These are phyloP conservation scores for Timema cristinae DNA, from an alignment of 2,888 invertebrate species.

Conservation along the genomic window DNA sequence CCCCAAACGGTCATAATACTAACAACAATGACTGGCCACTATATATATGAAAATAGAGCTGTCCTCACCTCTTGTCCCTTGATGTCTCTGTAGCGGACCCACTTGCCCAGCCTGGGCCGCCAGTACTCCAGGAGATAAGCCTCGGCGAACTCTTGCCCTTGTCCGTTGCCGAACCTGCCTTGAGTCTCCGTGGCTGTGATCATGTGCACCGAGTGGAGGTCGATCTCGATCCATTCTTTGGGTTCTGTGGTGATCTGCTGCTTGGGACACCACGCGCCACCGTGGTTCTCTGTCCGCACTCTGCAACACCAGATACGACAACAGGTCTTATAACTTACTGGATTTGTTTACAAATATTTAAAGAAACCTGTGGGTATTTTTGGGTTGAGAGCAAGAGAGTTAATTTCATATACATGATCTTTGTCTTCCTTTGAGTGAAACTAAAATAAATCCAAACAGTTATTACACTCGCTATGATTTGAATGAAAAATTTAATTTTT, in stretches of 20 bases:
- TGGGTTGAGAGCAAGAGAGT: no score
- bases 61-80: slow-evolving; percentile 70
- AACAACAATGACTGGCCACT: no score
- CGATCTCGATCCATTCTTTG: slow-evolving; percentile 74
- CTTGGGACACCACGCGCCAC: slow-evolving; percentile 93
- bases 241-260: slow-evolving; percentile 72
- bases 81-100: slow-evolving; percentile 73
- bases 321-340: no score
- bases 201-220: slow-evolving; percentile 73
- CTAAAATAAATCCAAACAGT: no score
- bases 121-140: slow-evolving; percentile 80
- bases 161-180: slow-evolving; percentile 88
- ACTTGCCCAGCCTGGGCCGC: slow-evolving; percentile 73
- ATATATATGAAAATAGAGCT: neutral
- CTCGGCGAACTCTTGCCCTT: slow-evolving; percentile 84
- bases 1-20: no score
- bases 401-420: no score
- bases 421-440: no score
- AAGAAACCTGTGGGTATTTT: no score
- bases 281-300: slow-evolving; percentile 72
- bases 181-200: slow-evolving; percentile 78
- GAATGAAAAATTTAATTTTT: no score
- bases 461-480: no score
- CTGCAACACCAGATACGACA: slow-evolving; percentile 50
- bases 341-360: no score